Evolutionary conservation across 35 echinoderm and acorn worm species (phyloP).

Genomic region (Anneissia japonica): DNA sequence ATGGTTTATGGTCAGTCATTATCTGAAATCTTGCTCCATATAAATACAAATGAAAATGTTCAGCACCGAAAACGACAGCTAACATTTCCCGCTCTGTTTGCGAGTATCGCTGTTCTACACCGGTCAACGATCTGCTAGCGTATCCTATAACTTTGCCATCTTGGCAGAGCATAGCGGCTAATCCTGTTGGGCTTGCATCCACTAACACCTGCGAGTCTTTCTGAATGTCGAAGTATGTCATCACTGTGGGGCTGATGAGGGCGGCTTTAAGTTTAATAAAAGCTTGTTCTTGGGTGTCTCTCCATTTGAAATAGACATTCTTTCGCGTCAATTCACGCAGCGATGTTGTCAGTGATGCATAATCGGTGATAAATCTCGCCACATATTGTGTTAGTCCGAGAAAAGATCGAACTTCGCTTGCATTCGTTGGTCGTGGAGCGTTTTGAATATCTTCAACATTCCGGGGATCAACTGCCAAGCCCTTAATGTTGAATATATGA

Average conservation of each 20-base stretch:
- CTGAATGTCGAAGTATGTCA: too few species aligned
- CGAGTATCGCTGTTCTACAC: slow-evolving; percentile 41
- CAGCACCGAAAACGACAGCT: slow-evolving; percentile 24
- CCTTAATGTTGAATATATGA: neutral
- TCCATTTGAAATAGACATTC: too few species aligned
- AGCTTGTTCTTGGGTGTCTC: too few species aligned
- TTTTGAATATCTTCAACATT: neutral
- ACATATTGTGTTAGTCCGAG: slow-evolving; percentile 28
- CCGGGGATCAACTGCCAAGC: neutral
- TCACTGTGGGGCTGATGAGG: too few species aligned
- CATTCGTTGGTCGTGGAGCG: neutral
- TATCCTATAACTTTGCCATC: slow-evolving; percentile 27
- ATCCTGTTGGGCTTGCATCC: too few species aligned
- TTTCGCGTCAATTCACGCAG: too few species aligned
- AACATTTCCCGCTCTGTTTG: slow-evolving; percentile 41
- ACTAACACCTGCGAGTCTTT: too few species aligned
- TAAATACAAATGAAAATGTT: slow-evolving; percentile 52
- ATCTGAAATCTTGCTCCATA: slow-evolving; percentile 23
- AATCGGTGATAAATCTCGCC: too few species aligned
- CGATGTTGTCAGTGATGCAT: too few species aligned
- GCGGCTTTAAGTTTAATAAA: too few species aligned
- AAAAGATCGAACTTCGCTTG: slow-evolving; percentile 23
- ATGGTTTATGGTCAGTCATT: slow-evolving; percentile 36
- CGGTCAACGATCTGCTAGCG: slow-evolving; percentile 28
- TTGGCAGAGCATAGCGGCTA: too few species aligned